Conservation (phyloP, 2,797 vertebrate species). For the Gambelia wislizenii region DNA sequence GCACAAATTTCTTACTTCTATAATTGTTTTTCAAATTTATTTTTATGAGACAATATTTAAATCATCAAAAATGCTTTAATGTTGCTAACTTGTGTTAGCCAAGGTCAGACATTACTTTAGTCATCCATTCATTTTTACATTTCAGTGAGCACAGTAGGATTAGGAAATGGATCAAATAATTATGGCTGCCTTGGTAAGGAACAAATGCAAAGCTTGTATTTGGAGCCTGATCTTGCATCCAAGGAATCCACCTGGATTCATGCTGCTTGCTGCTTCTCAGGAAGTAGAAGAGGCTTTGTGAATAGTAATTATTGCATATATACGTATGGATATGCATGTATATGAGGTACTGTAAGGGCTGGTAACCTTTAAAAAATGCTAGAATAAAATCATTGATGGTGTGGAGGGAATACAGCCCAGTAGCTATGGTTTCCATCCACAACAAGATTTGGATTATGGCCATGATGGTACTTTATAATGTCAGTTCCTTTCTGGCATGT, state of each 20-base stretch:
- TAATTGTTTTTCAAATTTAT: conserved; percentile 48
- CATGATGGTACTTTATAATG: background rate
- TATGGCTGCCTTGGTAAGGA: background rate
- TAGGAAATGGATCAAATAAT: conserved; percentile 11
- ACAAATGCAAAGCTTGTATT: conserved; percentile 19
- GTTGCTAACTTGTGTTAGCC: conserved; percentile 36
- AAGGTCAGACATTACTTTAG: conserved; percentile 1
- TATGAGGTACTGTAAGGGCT: background rate
- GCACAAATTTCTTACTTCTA: conserved; percentile 60
- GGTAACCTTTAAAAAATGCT: conserved; percentile 2
- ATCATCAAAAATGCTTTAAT: conserved; percentile 45
- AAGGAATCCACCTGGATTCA: fast-evolving
- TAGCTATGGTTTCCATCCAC: conserved; percentile 11
- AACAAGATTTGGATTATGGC: conserved; percentile 14
- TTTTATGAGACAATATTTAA: conserved; percentile 57
- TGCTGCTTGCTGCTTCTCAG: background rate
- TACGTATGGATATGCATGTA: background rate
- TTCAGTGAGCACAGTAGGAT: conserved; percentile 29
- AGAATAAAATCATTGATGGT: fast-evolving
- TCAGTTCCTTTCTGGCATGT: background rate
- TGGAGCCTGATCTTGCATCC: background rate
- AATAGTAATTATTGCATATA: background rate
- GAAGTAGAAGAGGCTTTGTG: conserved; percentile 10
- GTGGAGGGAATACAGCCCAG: background rate
- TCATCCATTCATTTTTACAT: conserved; percentile 26